Evolutionary conservation across 2,113 vertebrate species (phyloP).

Genomic region (Astatotilapia flaviijosephi): DNA sequence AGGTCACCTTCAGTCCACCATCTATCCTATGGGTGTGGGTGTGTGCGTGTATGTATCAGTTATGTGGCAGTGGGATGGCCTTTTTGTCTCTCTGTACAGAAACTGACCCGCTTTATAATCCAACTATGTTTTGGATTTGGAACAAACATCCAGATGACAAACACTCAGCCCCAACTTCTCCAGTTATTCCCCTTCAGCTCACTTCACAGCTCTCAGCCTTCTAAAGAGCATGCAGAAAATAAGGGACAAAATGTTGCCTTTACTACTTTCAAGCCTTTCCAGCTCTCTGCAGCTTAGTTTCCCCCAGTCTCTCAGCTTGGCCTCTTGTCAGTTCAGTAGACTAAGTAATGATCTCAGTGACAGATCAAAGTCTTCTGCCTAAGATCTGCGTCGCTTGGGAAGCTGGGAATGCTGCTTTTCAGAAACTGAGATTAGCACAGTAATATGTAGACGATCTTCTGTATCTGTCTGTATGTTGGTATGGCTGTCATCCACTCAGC

Average conservation of each 20-base stretch:
- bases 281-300: background rate
- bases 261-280: constrained; percentile 16
- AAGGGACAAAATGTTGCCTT: constrained; percentile 19
- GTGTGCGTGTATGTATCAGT: background rate
- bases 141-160: background rate
- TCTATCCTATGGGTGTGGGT: background rate
- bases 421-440: background rate
- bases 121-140: background rate
- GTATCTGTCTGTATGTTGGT: background rate
- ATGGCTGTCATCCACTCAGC: background rate
- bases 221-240: background rate
- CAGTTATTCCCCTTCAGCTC: background rate
- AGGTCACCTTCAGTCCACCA: background rate
- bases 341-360: constrained; percentile 34
- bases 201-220: background rate
- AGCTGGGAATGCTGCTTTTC: constrained; percentile 3
- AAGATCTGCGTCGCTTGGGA: constrained; percentile 26
- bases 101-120: background rate
- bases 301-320: constrained; percentile 4
- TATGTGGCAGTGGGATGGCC: background rate
- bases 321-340: constrained; percentile 32
- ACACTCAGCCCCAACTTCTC: background rate
- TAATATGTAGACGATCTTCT: background rate
- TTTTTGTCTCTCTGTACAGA: background rate
- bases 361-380: constrained; percentile 32